Conservation (phyloP, 2,888 invertebrate species). For the Amphipyra berbera region DNA sequence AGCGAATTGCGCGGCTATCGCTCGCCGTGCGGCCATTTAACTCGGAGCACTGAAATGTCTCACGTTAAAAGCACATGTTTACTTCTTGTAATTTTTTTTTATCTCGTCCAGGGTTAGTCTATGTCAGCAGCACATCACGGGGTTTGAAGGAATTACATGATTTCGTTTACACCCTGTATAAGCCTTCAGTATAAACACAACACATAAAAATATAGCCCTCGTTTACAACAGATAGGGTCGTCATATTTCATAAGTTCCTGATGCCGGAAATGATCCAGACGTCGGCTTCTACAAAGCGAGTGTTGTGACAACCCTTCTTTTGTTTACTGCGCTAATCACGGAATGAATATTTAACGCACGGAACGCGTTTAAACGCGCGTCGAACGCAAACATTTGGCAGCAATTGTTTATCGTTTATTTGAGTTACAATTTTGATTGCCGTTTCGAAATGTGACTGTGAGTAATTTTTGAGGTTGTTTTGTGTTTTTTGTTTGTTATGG, state of each 20-base stretch:
- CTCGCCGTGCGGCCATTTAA: too few species aligned
- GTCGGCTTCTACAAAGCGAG: conserved; percentile 36
- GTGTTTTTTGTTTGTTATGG: conserved; percentile 29
- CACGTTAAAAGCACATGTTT: too few species aligned
- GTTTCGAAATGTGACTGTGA: conserved; percentile 34
- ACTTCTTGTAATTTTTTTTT: too few species aligned
- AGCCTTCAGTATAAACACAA: background rate
- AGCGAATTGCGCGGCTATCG: too few species aligned
- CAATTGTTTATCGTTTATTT: conserved; percentile 43
- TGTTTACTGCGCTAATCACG: conserved; percentile 54
- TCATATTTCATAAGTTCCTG: conserved; percentile 48
- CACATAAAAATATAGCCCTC: conserved; percentile 1
- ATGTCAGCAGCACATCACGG: too few species aligned
- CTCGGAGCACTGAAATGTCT: too few species aligned
- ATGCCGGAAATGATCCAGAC: conserved; percentile 60
- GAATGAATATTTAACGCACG: conserved; percentile 53
- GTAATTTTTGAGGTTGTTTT: conserved; percentile 45
- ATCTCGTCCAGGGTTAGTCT: too few species aligned
- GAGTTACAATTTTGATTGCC: conserved; percentile 48
- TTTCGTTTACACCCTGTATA: too few species aligned
- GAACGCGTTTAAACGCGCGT: conserved; percentile 30
- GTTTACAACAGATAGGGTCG: conserved; percentile 39
- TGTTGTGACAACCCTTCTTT: conserved; percentile 44
- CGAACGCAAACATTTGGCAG: conserved; percentile 41
- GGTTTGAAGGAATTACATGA: too few species aligned